Conservation (phyloP, 2,797 vertebrate genomes). For the Tapera naevia region DNA sequence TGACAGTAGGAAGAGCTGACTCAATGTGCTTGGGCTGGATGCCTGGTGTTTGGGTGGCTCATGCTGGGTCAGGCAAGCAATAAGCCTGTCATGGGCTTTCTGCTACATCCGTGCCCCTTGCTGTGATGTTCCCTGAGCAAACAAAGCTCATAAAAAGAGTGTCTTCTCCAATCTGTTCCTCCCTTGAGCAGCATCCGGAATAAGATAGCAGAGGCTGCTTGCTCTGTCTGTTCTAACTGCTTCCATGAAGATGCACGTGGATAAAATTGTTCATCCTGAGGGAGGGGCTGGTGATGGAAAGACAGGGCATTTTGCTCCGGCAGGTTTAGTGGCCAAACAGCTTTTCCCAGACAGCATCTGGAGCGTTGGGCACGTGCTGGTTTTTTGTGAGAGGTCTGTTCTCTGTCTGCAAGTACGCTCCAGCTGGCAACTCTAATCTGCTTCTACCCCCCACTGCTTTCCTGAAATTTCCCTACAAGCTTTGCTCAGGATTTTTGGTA, state of each 20-base stretch:
- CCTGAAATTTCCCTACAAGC: background rate
- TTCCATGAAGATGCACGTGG: rapidly evolving
- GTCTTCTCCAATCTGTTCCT: background rate
- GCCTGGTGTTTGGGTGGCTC: rapidly evolving
- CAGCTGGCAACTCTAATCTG: background rate
- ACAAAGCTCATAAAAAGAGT: rapidly evolving
- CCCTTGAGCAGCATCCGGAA: background rate
- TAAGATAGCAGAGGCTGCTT: rapidly evolving
- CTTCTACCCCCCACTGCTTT: background rate
- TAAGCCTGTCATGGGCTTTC: background rate
- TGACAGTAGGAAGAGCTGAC: rapidly evolving
- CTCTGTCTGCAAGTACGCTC: background rate
- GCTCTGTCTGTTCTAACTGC: background rate
- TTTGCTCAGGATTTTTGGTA: background rate
- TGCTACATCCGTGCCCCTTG: background rate
- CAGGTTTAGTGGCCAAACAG: background rate
- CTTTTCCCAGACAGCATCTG: background rate
- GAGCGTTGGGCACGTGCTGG: background rate
- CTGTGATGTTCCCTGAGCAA: background rate
- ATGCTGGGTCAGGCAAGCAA: rapidly evolving
- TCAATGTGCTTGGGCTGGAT: background rate
- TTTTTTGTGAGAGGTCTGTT: background rate
- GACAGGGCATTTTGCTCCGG: background rate
- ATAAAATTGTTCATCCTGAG: background rate
- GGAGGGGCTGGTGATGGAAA: background rate